Evolutionary conservation across 2,888 invertebrate genomes (phyloP).

Genomic region (Acanthococcus lagerstroemiae): DNA sequence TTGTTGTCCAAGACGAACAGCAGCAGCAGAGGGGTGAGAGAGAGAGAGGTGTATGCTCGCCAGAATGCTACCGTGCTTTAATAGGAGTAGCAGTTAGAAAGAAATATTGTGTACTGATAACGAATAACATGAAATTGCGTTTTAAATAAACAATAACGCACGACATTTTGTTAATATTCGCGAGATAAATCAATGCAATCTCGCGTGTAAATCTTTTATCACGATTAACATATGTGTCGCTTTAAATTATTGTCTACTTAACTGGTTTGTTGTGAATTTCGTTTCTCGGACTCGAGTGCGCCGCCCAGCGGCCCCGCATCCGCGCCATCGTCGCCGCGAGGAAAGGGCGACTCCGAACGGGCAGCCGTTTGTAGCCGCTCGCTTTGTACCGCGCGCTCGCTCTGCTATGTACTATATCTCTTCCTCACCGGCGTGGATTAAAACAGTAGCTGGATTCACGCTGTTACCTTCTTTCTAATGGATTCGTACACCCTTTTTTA

Average conservation of each 20-base stretch:
- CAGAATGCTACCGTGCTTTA: conserved; percentile 22
- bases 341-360: no score
- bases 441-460: background rate
- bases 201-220: conserved; percentile 19
- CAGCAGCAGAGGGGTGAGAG: background rate
- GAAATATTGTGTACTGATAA: conserved; percentile 27
- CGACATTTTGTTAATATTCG: conserved; percentile 29
- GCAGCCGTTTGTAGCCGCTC: no score
- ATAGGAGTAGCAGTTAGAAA: conserved; percentile 28
- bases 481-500: background rate
- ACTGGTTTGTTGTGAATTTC: no score
- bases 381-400: background rate
- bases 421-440: no score
- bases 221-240: conserved; percentile 19
- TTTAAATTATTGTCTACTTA: conserved; percentile 24
- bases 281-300: no score
- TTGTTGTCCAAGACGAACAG: background rate
- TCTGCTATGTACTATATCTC: no score
- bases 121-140: conserved; percentile 28
- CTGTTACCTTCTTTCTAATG: no score
- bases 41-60: background rate
- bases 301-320: no score
- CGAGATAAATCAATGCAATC: conserved; percentile 27
- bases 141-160: conserved; percentile 28
- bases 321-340: no score